Evolutionary conservation across 2,797 vertebrate species (phyloP), one percentile per base, ranked within the genome.

Genomic region (Harpagifer antarcticus): DNA sequence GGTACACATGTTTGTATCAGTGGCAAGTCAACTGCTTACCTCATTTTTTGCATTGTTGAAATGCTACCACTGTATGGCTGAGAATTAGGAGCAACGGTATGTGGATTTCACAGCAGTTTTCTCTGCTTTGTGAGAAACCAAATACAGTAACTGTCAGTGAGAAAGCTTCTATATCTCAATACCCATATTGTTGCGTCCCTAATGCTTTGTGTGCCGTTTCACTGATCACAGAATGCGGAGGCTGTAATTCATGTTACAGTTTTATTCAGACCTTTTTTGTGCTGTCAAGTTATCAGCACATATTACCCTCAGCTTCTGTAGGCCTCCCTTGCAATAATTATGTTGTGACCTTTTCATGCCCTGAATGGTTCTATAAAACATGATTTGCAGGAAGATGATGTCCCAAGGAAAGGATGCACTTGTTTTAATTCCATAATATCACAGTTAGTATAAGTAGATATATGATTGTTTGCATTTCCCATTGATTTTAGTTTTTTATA

Each of bases 171-270:
- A 73, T 79, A 80, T 89, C 86, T 88, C 85, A 79, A 75, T 82
- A 61, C 65, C 62, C 75, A 74, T 73, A 78, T 85, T 86, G 78
- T 88, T 83, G 71, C 70, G 63, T 78, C 62, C 74, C 70, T 83
- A 84, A 85, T 79, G 86, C 79, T 78, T 83, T 88, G 84, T 90
- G 81, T 82, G 76, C 74, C 52, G 3, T 88, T 85, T 85, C 74
- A 85, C 68, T 70, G 81, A 85, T 85, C 76, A 61, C 76, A 74
- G 65, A 82, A 64, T 31, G 79, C 50, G 74, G 72, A 42, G 71
- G 78, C 66, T 77, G 78, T 83, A 82, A 86, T 80, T 88, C 78
- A 57, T 79, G 80, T 79, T 77, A 62, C 75, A 65, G 59, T 83
- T 88, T 87, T 78, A 82, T 84, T 88, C 79, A 70, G 77, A 67